phyloP scores from a whole-genome alignment of 2,113 vertebrate species.

The Pelvicachromis taeniatus region DNA sequence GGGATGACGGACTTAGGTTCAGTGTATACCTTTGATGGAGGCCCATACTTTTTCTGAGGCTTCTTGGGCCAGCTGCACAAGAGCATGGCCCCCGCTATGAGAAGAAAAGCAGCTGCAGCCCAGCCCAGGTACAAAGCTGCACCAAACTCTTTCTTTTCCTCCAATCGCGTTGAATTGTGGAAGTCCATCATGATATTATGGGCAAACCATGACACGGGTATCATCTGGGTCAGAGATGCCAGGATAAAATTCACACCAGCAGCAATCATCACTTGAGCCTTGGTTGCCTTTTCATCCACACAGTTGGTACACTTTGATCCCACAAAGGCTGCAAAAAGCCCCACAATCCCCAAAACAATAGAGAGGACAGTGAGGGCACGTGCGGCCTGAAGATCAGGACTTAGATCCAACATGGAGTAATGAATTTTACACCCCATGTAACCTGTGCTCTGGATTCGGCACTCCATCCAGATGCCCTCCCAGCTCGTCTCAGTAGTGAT shows the following conservation, averaged over 20 bases:
- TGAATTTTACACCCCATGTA: slow-evolving; percentile 85
- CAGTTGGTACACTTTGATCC: slow-evolving; percentile 93
- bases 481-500: slow-evolving; percentile 84
- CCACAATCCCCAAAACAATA: slow-evolving; percentile 80
- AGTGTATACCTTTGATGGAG: slow-evolving; percentile 76
- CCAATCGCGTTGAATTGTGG: slow-evolving; percentile 74
- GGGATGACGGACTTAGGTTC: slow-evolving; percentile 71
- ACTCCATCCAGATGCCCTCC: slow-evolving; percentile 90
- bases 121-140: slow-evolving; percentile 86
- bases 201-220: slow-evolving; percentile 89
- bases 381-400: slow-evolving; percentile 85
- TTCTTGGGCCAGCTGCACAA: slow-evolving; percentile 83
- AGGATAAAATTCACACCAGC: slow-evolving; percentile 81
- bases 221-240: slow-evolving; percentile 78
- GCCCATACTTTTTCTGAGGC: slow-evolving; percentile 75
- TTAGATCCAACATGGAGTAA: slow-evolving; percentile 85
- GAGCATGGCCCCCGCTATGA: slow-evolving; percentile 84
- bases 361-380: slow-evolving; percentile 84
- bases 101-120: slow-evolving; percentile 81
- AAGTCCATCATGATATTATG: slow-evolving; percentile 85
- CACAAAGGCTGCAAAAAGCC: slow-evolving; percentile 78
- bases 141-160: slow-evolving; percentile 87
- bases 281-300: slow-evolving; percentile 81
- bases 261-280: slow-evolving; percentile 85
- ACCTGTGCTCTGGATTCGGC: slow-evolving; percentile 82